Base-by-base conservation (phyloP, 2,797 vertebrate genomes). In the Chelonia mydas region DNA sequence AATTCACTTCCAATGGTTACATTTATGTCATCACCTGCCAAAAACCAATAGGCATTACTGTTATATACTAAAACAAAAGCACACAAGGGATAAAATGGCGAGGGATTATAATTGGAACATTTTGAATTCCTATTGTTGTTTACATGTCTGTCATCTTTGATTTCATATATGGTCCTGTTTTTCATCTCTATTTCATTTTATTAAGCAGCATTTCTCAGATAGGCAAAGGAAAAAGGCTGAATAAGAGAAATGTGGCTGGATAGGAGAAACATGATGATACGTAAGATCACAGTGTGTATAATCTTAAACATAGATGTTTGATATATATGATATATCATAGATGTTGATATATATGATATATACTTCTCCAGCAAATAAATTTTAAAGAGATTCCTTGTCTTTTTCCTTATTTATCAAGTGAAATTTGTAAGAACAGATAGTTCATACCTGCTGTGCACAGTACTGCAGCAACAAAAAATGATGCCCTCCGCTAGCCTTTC, bases 401-500 rank as follows among this genome's bases (percentile, higher is more conserved):
- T 88, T 61, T 31, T 82, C 13, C 0, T 1, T 74, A 86, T 72
- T 91, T 90, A 79, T 3, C 86, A 50, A 53, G 27, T 45, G 23
- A n/a, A 61, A 65, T 53, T 86, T 87, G 11, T 59, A 89, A 47
- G 1, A 55, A 77, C 15, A 55, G 57, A 65, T 2, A 80, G 13
- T 83, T 77, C 27, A 68, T 50, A 81, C 6, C 33, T 21, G 3
- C 80, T 23, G 21, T 77, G 25, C 95, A 88, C 33, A 49, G 10
- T 33, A 77, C n/a, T 61, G 87, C 61, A 74, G 57, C 76, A 90
- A 82, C 88, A 87, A 11, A 78, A 90, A 77, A 81, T 57, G 88
- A 92, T 53, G 82, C 15, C 19, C 53, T 9, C 50, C 28, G 80
- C 65, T 94, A 81, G 79, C 74, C 94, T 96, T 91, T 89, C 87